Conservation (phyloP, 2,113 vertebrate species). For the Tupaia chinensis region DNA sequence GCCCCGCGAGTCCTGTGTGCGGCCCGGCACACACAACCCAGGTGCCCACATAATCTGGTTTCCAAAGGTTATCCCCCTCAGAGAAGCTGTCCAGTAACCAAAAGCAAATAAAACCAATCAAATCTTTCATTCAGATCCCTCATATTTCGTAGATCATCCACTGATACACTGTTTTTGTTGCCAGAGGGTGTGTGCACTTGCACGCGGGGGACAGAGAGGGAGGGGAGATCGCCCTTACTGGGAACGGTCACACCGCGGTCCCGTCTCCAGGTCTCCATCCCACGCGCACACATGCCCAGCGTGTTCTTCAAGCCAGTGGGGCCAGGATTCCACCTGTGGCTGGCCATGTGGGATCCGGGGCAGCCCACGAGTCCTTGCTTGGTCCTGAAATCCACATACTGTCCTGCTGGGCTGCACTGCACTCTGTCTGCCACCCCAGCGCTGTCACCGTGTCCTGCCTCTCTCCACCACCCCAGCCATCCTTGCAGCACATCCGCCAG, state of each 20-base stretch:
- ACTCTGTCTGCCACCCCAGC: background rate
- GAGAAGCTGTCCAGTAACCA: constrained; percentile 6
- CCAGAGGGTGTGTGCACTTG: too few relatives aligned
- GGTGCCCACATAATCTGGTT: background rate
- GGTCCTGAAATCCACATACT: background rate
- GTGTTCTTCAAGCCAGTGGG: too few relatives aligned
- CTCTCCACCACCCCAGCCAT: too few relatives aligned
- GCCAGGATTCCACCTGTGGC: too few relatives aligned
- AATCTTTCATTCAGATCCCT: background rate
- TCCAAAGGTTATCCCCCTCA: background rate
- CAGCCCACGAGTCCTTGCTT: too few relatives aligned
- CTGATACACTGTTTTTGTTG: background rate
- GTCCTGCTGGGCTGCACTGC: background rate
- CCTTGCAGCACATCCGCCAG: background rate
- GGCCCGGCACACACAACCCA: background rate
- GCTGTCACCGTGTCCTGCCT: background rate
- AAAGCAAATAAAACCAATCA: constrained; percentile 40
- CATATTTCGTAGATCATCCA: background rate
- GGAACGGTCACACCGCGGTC: too few relatives aligned
- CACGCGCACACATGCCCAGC: too few relatives aligned
- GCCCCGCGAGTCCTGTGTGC: background rate
- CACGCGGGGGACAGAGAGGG: too few relatives aligned
- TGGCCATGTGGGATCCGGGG: too few relatives aligned
- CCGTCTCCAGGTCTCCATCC: too few relatives aligned
- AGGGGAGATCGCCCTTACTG: too few relatives aligned